These are phyloP conservation scores for Cettia cetti DNA, from an alignment of 2,113 vertebrate species.

Conservation along the genomic window DNA sequence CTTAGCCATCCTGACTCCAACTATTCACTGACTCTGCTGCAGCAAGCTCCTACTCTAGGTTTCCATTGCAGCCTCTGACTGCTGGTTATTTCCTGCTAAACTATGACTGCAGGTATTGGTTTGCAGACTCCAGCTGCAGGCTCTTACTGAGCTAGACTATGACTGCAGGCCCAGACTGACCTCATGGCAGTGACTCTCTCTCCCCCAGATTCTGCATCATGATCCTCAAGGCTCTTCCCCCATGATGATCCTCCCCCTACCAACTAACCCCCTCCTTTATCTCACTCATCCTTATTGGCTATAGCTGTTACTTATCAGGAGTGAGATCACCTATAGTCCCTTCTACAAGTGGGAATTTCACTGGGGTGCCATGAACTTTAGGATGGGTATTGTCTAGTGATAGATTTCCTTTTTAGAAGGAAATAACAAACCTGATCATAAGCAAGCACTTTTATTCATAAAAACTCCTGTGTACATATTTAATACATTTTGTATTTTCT, in stretches of 20 bases:
- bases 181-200: neutral
- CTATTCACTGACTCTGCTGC: neutral
- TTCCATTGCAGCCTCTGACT: neutral
- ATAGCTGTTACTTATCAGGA: neutral
- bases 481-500: neutral
- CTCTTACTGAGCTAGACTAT: neutral
- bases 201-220: neutral
- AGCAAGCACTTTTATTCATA: neutral
- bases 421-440: neutral
- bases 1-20: neutral
- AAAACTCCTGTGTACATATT: neutral
- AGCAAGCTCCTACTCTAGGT: neutral
- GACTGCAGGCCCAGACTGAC: neutral
- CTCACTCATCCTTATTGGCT: neutral
- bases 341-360: neutral
- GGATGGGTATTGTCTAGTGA: neutral
- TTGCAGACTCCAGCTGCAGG: neutral
- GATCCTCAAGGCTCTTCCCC: neutral
- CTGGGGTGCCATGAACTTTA: neutral
- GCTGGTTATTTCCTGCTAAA: neutral
- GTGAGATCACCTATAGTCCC: neutral
- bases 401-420: neutral
- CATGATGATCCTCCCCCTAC: neutral
- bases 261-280: neutral
- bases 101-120: neutral